Base-by-base conservation (phyloP, 2,797 vertebrate genomes). In the Enteromius treurensis region DNA sequence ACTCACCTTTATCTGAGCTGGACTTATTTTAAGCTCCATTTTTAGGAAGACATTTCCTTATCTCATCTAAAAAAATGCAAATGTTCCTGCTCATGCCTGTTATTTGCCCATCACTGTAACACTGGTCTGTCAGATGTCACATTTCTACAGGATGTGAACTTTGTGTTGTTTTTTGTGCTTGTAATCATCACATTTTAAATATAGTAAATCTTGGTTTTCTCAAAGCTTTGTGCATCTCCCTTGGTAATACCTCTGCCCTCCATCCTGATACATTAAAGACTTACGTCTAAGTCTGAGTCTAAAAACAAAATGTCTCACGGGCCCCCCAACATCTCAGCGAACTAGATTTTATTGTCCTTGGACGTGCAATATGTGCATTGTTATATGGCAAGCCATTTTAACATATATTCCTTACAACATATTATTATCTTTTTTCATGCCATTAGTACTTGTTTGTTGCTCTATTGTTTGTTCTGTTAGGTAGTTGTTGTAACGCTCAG, bases 121-220 rank as follows among this genome's bases (percentile, higher is more conserved):
- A 40, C 51, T 55, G 34, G 10, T 58, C 15, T 58, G 68, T 34
- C 26, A 47, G 53, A 60, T 62, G 19, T 1, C 13, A 19, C 2
- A 23, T 40, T 77, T 77, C 26, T 4, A 42, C 81, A 70, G 81
- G 65, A 77, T 77, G 75, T 83, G 81, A 83, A 69, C 74, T 83
- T 37, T 77, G 65, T 83, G 65, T 68, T 77, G 81, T 77, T 77
- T 76, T 60, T 76, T 49, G 71, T 82, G 34, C 62, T 40, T 64
- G 14, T 15, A 37, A 19, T 73, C 55, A 81, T 70, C 70, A 37
- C 69, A 62, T 40, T 74, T 47, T 68, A 82, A 82, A 67, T 76
- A 82, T 82, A 82, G 62, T 75, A 42, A 45, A 53, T 67, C 45
- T 74, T 26, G 29, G 17, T 49, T 74, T 82, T 65, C 23, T 49